Evolutionary conservation across 2,888 invertebrate species (phyloP), one percentile per base, ranked within the genome.

Genomic region (Eristalis arbustorum): DNA sequence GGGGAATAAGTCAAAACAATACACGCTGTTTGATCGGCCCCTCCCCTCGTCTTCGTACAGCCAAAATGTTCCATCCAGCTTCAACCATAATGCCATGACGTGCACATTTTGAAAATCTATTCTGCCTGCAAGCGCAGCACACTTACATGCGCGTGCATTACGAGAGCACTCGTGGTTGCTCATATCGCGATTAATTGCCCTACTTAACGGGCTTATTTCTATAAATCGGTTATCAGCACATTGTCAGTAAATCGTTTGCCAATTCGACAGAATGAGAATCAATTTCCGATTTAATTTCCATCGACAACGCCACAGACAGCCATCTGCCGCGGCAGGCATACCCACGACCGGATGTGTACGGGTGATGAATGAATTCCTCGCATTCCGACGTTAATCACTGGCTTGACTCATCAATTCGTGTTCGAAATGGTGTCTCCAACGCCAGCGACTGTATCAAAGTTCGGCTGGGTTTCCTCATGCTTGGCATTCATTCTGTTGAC

Each of bases 321-420:
- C 49, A 49, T 18, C 49, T 49, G 49, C 49, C 59, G 25, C 25
- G 25, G 14, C 25, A n/a, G n/a, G 11, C 14, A 13, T 25, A 11
- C 13, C 3, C 23, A 14, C 25, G 59, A 25, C 13, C 59, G 25
- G 59, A 59, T 59, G 25, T 59, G 13, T 23, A 25, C 10, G 25
- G n/a, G 25, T 40, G 34, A 77, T 23, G 18, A 66, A 42, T n/a
- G 37, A 31, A 67, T 72, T 76, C 59, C 42, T 82, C 25, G 42
- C 82, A 85, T 85, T 85, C 85, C 74, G 62, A 40, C 18, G 75
- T 84, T 78, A 82, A 82, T 82, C 85, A 77, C 61, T 56, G 64
- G 8, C 71, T 81, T 67, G 80, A 84, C 63, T 80, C 84, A 71
- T 82, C 82, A 34, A n/a, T 59, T 22, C 57, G 59, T 49, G 37